Conservation (phyloP, 2,113 vertebrate species). For the Potamarius usumacintae region DNA sequence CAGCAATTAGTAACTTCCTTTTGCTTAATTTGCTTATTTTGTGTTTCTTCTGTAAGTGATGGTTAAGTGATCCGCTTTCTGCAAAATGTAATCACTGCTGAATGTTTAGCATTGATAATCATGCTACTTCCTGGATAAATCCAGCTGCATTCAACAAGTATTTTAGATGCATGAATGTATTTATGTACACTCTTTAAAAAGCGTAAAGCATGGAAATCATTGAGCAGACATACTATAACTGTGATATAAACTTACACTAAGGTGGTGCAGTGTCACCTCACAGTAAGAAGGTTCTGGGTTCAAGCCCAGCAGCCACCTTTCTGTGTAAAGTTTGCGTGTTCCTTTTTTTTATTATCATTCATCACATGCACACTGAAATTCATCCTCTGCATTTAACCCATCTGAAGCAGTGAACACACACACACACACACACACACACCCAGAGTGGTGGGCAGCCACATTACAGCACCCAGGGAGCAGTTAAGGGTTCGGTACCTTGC, state of each 20-base stretch:
- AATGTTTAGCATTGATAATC: constrained; percentile 8
- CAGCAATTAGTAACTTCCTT: constrained; percentile 37
- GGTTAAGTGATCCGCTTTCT: neutral
- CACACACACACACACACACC: too few species aligned
- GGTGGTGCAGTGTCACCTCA: too few species aligned
- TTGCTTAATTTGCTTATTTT: constrained; percentile 28
- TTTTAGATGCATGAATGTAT: neutral
- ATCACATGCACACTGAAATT: too few species aligned
- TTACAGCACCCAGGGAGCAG: too few species aligned
- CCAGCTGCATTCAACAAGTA: neutral
- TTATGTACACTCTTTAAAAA: neutral
- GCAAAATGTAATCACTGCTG: neutral
- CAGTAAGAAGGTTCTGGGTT: too few species aligned
- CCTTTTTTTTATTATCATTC: too few species aligned
- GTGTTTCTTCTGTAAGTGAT: constrained; percentile 18
- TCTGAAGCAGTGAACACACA: too few species aligned
- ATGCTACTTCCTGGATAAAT: neutral
- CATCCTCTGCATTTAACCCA: too few species aligned
- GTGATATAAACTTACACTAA: neutral
- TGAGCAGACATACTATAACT: neutral
- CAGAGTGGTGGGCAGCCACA: too few species aligned
- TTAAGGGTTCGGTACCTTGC: too few species aligned
- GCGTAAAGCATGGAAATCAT: neutral
- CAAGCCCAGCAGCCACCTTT: too few species aligned
- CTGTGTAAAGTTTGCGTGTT: too few species aligned